Base-by-base conservation (phyloP, 1,140 invertebrate genomes). In the Ylistrum balloti region DNA sequence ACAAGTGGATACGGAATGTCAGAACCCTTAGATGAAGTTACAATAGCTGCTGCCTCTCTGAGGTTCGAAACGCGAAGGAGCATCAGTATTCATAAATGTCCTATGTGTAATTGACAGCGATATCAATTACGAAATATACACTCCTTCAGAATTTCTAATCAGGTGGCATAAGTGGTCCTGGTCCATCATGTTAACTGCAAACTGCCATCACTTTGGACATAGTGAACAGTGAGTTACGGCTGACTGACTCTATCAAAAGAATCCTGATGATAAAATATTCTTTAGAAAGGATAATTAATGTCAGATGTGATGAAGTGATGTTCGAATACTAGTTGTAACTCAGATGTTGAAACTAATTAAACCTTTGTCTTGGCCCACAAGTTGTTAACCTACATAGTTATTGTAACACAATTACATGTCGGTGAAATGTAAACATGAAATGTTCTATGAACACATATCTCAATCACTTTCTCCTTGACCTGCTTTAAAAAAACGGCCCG, bases 111-210 rank as follows among this genome's bases (percentile, higher is more conserved):
- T 74, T 74, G 56, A 74, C 56, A 74, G 56, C 56, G n/a, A 7
- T 74, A 74, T 74, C 56, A 74, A 74, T 74, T 74, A 56, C 45
- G 20, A 56, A 56, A 20, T 56, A n/a, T 74, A 28, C 56, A 74
- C 56, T 74, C 56, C 56, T 28, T 74, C 22, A 7, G 56, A 74
- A 74, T 74, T 17, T 74, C 22, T 74, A 74, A 74, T 74, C 56
- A 74, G 56, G 5, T 74, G 56, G 28, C 28, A 9, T 7, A 74
- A 22, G 28, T n/a, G 56, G 3, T 74, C 28, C 56, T 74, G 56
- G 56, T 28, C 28, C 17, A 74, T 28, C 56, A 45, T 17, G 10
- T 45, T 17, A 45, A 45, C 41, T 45, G 41, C 41, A 45, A 45
- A 17, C 17, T 13, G 17, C 41, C 17, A 45, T 45, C 41, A 45